A percentile compares a stretch with the other conserved stretches of the same genome.
Evolutionary conservation across 2,113 vertebrate genomes (phyloP).

Genomic region (Megaceryle torquata): DNA sequence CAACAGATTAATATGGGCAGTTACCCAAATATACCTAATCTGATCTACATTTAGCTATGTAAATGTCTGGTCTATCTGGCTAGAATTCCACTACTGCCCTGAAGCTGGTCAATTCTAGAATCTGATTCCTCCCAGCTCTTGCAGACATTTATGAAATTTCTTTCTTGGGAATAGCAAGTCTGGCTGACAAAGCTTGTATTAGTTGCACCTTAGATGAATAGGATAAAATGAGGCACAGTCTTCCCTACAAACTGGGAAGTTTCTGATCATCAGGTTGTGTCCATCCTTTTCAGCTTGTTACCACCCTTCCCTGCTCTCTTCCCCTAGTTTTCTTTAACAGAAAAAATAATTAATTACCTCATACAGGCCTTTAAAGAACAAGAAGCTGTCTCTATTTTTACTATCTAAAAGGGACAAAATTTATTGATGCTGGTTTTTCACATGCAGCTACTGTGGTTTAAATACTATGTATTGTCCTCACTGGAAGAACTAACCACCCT

Average conservation of each 20-base stretch:
- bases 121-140: background rate
- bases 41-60: background rate
- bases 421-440: background rate
- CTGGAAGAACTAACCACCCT: background rate
- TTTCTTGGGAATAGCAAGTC: background rate
- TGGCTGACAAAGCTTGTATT: background rate
- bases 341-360: background rate
- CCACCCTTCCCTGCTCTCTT: background rate
- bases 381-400: background rate
- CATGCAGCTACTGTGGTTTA: background rate
- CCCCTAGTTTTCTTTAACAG: background rate
- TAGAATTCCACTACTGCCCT: background rate
- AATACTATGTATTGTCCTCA: background rate
- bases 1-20: background rate
- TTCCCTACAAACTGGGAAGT: background rate
- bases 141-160: background rate
- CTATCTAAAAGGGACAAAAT: background rate
- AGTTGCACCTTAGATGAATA: background rate
- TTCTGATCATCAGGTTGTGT: background rate
- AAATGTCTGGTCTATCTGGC: background rate
- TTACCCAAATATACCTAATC: background rate
- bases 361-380: background rate
- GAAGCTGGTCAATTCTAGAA: background rate
- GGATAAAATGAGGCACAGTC: background rate
- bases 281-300: background rate